Percentiles rank a stretch among this genome's conserved stretches.
Evolutionary conservation across 2,113 vertebrate species (phyloP).

Genomic region (Dipodomys stephensi): DNA sequence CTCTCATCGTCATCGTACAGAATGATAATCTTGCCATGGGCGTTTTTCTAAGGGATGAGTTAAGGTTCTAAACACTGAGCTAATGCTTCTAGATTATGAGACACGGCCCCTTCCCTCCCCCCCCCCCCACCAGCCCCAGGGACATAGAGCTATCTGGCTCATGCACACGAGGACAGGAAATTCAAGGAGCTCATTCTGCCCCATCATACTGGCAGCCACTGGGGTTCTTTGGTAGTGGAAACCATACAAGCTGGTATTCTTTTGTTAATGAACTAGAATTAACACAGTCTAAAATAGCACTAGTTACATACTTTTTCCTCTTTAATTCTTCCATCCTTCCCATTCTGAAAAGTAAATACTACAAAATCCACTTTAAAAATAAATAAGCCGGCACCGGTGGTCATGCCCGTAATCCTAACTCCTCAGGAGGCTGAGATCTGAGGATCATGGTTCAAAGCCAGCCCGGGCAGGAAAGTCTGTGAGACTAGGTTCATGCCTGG

Average conservation of each 20-base stretch:
- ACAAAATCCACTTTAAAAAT: background rate
- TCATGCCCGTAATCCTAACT: no score
- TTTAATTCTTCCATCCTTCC: background rate
- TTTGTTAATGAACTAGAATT: background rate
- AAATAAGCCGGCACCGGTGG: background rate
- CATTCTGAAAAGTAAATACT: background rate
- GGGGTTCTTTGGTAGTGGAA: background rate
- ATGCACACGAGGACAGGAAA: background rate
- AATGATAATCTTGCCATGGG: slow-evolving; percentile 95
- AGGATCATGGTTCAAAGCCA: no score
- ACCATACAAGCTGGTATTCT: background rate
- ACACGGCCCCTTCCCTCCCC: background rate
- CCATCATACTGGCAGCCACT: background rate
- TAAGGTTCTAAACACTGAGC: slow-evolving; percentile 80
- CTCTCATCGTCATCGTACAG: slow-evolving; percentile 96
- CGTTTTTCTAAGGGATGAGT: slow-evolving; percentile 91
- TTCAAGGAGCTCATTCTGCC: rapidly evolving
- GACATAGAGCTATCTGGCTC: background rate
- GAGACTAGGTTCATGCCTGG: no score
- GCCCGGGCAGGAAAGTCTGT: no score
- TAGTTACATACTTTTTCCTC: background rate
- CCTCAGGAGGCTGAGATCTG: no score
- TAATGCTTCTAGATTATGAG: background rate
- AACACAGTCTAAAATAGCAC: background rate
- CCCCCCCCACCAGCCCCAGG: background rate